phyloP scores from a whole-genome alignment of 2,797 vertebrate genomes.

The Lepidocolaptes lacrymiger region DNA sequence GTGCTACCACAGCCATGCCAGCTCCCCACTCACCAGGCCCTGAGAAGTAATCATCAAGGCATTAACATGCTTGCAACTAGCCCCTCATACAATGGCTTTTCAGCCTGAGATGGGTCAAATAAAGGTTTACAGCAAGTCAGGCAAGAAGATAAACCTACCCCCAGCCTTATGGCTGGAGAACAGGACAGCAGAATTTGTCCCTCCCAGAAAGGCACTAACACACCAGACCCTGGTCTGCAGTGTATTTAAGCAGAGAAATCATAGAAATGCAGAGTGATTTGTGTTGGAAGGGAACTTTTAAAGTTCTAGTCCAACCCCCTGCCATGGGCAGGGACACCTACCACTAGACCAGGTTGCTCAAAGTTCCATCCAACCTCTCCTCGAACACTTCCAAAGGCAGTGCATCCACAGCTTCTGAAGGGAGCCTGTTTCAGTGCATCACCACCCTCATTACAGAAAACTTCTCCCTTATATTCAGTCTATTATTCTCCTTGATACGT shows the following conservation, averaged over 20 bases:
- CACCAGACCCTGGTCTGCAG: neutral
- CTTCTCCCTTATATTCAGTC: neutral
- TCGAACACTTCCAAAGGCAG: neutral
- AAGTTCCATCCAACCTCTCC: neutral
- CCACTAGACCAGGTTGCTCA: neutral
- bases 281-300: neutral
- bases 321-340: accelerated
- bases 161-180: neutral
- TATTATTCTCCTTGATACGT: neutral
- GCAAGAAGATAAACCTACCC: neutral
- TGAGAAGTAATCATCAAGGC: neutral
- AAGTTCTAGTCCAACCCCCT: neutral
- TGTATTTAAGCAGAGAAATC: neutral
- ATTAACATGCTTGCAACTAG: neutral
- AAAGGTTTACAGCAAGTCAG: neutral
- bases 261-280: neutral
- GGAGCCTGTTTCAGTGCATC: neutral
- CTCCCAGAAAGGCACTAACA: neutral
- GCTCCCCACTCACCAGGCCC: neutral
- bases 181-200: neutral
- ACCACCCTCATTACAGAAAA: neutral
- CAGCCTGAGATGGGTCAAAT: neutral
- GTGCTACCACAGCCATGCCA: neutral
- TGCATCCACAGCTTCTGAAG: neutral
- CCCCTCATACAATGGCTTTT: neutral